These are phyloP conservation scores for Hypotaenidia okinawae DNA, from an alignment of 2,797 vertebrate genomes.

Conservation along the genomic window DNA sequence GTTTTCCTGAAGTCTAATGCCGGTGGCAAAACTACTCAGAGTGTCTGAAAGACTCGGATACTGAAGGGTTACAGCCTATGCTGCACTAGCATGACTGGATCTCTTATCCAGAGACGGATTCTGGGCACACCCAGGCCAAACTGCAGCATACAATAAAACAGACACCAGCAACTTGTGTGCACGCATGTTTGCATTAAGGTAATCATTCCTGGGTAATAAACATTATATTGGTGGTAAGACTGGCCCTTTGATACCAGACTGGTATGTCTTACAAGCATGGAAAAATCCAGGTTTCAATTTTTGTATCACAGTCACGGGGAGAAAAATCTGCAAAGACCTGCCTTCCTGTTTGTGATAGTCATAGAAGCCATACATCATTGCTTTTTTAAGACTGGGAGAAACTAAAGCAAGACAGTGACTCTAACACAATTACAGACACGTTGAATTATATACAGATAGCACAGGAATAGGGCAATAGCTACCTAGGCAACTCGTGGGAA, in stretches of 20 bases:
- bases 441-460: neutral
- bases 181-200: neutral
- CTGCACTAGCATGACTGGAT: neutral
- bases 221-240: neutral
- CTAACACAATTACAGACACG: neutral
- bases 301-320: neutral
- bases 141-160: neutral
- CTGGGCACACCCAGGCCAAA: neutral
- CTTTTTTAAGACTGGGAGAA: neutral
- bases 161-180: neutral
- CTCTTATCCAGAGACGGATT: neutral
- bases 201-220: neutral
- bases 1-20: neutral
- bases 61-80: neutral
- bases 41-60: neutral
- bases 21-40: neutral
- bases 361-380: neutral
- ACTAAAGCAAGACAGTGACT: neutral
- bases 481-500: neutral
- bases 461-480: neutral
- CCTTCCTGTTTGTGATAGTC: neutral
- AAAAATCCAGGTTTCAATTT: neutral
- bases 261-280: neutral
- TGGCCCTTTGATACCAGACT: neutral
- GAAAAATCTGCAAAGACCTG: neutral